Base-by-base conservation (phyloP, 2,888 invertebrate genomes). In the Tachina fera region DNA sequence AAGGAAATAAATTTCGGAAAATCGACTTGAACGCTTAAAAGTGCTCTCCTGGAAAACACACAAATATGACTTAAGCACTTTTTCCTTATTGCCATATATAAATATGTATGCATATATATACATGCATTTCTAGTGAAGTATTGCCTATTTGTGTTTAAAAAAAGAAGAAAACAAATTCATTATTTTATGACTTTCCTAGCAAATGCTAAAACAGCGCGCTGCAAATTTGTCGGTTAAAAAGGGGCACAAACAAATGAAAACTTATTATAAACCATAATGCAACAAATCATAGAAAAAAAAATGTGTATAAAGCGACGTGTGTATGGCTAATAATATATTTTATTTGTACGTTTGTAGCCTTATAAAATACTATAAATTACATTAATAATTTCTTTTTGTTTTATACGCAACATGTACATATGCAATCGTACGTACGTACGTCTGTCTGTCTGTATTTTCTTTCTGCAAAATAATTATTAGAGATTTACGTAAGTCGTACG, bases 201-300 rank as follows among this genome's bases (percentile, higher is more conserved):
- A 65, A 79, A 49, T 13, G 65, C 51, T 43, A 76, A 70, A 60
- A 49, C 56, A 47, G 70, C 70, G 63, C 70, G 60, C 70, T 45
- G 60, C 80, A 72, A 80, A 72, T 84, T 67, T 22, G 60, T 72
- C 71, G 67, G 51, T 72, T 84, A 75, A 80, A 71, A 80, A 65
- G 84, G 75, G 80, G 80, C 82, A 78, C 85, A 74, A 74, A 78
- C 85, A 74, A 74, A 82, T 82, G 45, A 77, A 81, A 84, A 77
- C 53, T 41, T 63, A 76, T 74, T 60, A 58, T 63, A 16, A 49
- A 75, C 49, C 41, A n/a, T 41, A 45, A 43, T 39, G 49, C 72
- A 47, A 31, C 31, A 31, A 31, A 31, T 31, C 5, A 31, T 63
- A n/a, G 60, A 22, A 22, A 41, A 71, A 43, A 16, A 31, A 56